Conservation (phyloP, 2,888 invertebrate genomes). For the Tridacna gigas region DNA sequence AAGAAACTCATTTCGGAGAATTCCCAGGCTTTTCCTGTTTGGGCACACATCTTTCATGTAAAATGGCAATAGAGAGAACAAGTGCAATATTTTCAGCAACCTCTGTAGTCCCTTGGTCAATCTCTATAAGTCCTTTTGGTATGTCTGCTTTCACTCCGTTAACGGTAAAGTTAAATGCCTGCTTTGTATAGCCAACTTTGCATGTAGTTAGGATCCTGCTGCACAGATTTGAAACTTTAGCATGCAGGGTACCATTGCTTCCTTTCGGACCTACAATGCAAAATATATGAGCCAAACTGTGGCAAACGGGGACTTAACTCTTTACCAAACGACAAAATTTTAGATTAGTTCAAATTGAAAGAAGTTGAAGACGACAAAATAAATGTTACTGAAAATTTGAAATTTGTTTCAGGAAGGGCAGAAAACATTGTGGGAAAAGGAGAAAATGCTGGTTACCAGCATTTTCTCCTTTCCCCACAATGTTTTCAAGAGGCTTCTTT, state of each 20-base stretch:
- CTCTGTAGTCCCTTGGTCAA: not conserved
- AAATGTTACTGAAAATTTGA: too few relatives aligned
- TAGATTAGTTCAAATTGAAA: too few relatives aligned
- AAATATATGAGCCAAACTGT: too few relatives aligned
- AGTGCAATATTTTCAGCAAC: slow-evolving; percentile 9
- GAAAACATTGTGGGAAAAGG: not conserved
- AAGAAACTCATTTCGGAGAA: too few relatives aligned
- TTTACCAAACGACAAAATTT: too few relatives aligned
- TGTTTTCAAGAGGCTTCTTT: too few relatives aligned
- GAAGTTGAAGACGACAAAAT: too few relatives aligned
- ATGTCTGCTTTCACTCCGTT: not conserved
- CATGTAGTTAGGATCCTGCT: not conserved
- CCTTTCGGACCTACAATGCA: not conserved
- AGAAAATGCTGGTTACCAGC: not conserved
- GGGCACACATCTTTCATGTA: slow-evolving; percentile 4
- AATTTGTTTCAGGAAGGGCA: not conserved
- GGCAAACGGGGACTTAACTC: too few relatives aligned
- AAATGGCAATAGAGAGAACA: slow-evolving; percentile 5
- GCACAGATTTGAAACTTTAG: not conserved
- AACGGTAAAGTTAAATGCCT: slow-evolving; percentile 10
- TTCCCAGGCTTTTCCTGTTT: not conserved
- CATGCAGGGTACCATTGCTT: slow-evolving; percentile 1
- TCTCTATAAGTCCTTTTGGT: not conserved
- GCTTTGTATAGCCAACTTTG: slow-evolving; percentile 14
- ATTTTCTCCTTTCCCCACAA: not conserved